Evolutionary conservation across 1,140 invertebrate genomes (phyloP), one percentile per base, ranked within the genome.

Genomic region (Plutomurus gul): DNA sequence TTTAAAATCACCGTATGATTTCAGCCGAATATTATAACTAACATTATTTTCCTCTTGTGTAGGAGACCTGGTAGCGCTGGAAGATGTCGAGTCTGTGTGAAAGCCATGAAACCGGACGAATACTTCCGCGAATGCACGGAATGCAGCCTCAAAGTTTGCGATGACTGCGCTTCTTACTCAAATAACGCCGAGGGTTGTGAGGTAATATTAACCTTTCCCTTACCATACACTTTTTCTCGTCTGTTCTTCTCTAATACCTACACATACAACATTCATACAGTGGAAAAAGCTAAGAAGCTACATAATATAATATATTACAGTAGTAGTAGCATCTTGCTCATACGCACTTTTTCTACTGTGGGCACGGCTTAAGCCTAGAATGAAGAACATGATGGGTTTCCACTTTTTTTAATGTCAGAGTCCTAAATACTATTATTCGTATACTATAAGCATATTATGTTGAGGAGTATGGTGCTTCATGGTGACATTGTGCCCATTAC

Each of bases 151-250:
- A 91, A 93, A 82, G 94, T 96, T 43, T 96, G 95, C 86, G 95
- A 96, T 86, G 95, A 96, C 87, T 96, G 95, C 85, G 93, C 93
- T 60, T 95, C 93, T 40, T 96, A 96, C 86, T 95, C 93, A 79
- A 94, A 93, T 85, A 90, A 91, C 56, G 91, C 92, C 49, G 93
- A 94, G n/a, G 84, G 82, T 84, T 93, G 94, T 85, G 89, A 91
- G 87, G 93, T 94, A 88, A 91, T 87, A 87, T 33, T 25, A 30
- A 56, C 8, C n/a, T 75, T 25, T 71, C 37, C 22, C 30, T 78
- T 78, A 65, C 37, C 40, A 4, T 13, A 18, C 11, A 75, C 39
- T 36, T 40, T 40, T 33, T 40, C 8, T 49, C 1, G 13, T 16
- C 16, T 13, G 22, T 60, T 16, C 25, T 47, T 47, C 8, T 0